Base-by-base conservation (phyloP, 2,113 vertebrate genomes). In the Cyphomyrus plagiostoma region DNA sequence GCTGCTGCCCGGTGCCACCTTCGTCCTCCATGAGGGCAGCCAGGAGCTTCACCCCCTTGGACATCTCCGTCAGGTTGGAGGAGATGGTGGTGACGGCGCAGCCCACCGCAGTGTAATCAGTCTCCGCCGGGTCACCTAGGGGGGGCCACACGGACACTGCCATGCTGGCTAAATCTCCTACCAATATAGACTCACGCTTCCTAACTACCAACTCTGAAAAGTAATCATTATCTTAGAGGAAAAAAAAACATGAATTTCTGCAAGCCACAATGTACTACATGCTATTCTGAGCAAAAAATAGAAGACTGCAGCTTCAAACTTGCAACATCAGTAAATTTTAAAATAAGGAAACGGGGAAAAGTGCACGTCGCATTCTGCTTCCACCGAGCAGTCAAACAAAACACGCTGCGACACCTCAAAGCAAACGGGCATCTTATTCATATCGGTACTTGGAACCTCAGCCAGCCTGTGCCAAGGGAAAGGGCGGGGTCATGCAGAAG, bases 31-130 rank as follows among this genome's bases (percentile, higher is more conserved):
- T 98, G 56, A 99, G 95, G 0, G 98, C 98, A 0, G 98, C 98
- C 91, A 99, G 95, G 86, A 99, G 95, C 88, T 99, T 99, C 15
- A 99, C 98, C 0, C 98, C 98, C 74, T 98, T 98, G 10, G 98
- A 99, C 98, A 99, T 99, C 95, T 99, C 98, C 0, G 98, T 99
- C 92, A 99, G 95, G 95, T 99, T 99, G 92, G 98, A 99, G 91
- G 98, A 99, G 94, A 99, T 99, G 11, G 98, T 99, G 91, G 98
- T 99, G 62, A 99, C 97, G 0, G 98, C 98, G 0, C 98, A 99
- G 93, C 98, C 98, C 92, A 99, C 98, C 0, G 98, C 98, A 0
- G 98, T 99, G 92, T 99, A 99, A 94, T 99, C 98, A 0, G 98
- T 99, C 94, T 99, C 98, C 0, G 98, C 97, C 3, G 98, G 98